Conservation (phyloP, 2,797 vertebrate species). For the Limosa lapponica region DNA sequence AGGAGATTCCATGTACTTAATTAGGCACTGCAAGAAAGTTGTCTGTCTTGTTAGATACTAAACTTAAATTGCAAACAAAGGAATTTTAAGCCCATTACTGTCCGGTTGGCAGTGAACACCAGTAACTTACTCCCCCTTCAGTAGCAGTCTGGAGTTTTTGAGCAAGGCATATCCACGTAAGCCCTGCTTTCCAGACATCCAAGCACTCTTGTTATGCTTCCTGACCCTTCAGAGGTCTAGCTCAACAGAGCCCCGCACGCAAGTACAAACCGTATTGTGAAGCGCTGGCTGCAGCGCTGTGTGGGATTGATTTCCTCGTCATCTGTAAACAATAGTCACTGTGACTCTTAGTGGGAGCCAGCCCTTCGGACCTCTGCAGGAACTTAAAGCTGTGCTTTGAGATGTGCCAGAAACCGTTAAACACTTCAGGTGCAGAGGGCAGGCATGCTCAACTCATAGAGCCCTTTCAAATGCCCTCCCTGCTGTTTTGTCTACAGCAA, state of each 20-base stretch:
- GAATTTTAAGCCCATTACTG: background rate
- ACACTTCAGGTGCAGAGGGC: background rate
- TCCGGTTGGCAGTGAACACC: background rate
- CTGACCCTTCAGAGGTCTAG: background rate
- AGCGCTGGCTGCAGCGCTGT: background rate
- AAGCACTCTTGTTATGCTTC: background rate
- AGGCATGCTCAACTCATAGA: background rate
- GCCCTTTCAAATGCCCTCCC: background rate
- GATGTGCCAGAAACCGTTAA: background rate
- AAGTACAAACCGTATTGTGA: background rate
- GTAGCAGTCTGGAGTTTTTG: background rate
- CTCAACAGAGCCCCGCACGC: fast-evolving
- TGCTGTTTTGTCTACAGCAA: background rate
- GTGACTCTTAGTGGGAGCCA: background rate
- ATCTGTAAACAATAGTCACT: background rate
- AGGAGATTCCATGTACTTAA: background rate
- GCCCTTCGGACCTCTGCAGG: background rate
- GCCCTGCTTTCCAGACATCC: background rate
- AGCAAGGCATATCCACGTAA: fast-evolving
- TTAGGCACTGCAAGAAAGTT: background rate
- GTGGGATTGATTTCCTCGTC: conserved; percentile 14
- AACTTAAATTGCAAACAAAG: background rate
- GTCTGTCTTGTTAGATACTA: background rate
- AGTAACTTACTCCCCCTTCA: background rate
- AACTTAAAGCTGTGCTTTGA: background rate